Conservation (phyloP, 2,888 invertebrate genomes). For the Ectropis crepuscularia region DNA sequence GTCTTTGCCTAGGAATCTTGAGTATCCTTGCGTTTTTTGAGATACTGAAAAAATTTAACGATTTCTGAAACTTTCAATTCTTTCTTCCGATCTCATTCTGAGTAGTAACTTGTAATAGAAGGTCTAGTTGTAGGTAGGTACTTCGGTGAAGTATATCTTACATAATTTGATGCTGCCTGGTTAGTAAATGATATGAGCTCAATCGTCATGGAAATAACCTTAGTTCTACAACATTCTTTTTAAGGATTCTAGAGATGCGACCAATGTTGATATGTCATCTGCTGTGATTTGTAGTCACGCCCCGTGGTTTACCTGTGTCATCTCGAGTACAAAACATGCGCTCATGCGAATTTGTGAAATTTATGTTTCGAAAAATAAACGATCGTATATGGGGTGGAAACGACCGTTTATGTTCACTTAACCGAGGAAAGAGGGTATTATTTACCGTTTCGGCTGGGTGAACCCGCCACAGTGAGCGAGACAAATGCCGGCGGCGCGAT, state of each 20-base stretch:
- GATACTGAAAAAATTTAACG: too few relatives aligned
- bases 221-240: background rate
- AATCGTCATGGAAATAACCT: too few relatives aligned
- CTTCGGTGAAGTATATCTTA: too few relatives aligned
- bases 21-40: too few relatives aligned
- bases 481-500: conserved; percentile 81
- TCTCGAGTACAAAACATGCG: conserved; percentile 62
- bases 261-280: conserved; percentile 26
- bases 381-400: conserved; percentile 85
- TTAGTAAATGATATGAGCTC: too few relatives aligned
- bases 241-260: conserved; percentile 34
- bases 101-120: background rate
- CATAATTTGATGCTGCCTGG: too few relatives aligned
- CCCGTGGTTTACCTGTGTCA: conserved; percentile 56
- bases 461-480: conserved; percentile 83
- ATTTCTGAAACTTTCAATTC: too few relatives aligned
- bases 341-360: conserved; percentile 78
- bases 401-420: conserved; percentile 85
- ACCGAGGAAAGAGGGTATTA: conserved; percentile 85
- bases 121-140: too few relatives aligned
- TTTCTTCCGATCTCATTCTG: too few relatives aligned
- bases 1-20: too few relatives aligned
- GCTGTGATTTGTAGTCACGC: conserved; percentile 42
- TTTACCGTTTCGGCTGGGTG: conserved; percentile 84
- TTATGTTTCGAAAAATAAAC: conserved; percentile 84